Conservation (phyloP, 2,113 vertebrate genomes). For the Megaceryle torquata region DNA sequence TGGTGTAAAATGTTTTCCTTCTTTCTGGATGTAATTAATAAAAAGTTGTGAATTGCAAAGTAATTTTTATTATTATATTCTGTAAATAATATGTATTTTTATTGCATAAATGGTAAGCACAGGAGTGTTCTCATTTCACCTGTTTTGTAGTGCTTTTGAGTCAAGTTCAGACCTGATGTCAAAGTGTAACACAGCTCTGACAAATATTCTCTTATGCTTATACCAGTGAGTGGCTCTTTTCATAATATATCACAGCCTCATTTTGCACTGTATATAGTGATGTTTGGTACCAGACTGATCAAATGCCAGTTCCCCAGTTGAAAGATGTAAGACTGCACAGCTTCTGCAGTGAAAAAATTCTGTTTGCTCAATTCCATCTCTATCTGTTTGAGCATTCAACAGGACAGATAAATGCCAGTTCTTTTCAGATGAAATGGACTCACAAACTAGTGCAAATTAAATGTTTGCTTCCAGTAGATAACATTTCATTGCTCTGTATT, state of each 20-base stretch:
- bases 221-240: neutral
- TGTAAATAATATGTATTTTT: neutral
- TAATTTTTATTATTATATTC: neutral
- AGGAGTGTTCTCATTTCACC: neutral
- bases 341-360: neutral
- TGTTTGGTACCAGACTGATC: neutral
- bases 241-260: neutral
- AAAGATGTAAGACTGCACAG: neutral
- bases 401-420: neutral
- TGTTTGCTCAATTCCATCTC: slow-evolving; percentile 1
- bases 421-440: slow-evolving; percentile 25
- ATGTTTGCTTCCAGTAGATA: slow-evolving; percentile 31
- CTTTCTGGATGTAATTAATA: neutral
- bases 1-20: neutral
- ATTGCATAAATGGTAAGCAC: neutral
- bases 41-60: neutral
- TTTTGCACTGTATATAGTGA: neutral
- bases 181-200: neutral
- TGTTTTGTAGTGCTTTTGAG: neutral
- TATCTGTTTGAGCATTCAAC: slow-evolving; percentile 18
- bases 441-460: slow-evolving; percentile 33
- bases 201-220: neutral
- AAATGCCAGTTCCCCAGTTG: neutral
- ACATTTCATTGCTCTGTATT: neutral
- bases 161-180: neutral